Evolutionary conservation across 2,888 invertebrate species (phyloP), one percentile per base, ranked within the genome.

Genomic region (Autographa pulchrina): DNA sequence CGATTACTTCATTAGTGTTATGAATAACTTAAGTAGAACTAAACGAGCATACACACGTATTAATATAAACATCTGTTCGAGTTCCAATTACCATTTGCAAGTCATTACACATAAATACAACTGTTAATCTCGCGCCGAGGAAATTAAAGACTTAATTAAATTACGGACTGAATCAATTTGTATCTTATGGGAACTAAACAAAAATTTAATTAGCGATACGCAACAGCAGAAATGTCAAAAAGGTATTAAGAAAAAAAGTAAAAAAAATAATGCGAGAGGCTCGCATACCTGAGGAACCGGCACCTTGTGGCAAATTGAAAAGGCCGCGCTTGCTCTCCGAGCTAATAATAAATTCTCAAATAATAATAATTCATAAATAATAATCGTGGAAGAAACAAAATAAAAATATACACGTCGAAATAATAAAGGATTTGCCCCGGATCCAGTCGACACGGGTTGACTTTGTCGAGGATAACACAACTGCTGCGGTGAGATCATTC

Each of bases 351-450:
- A 93, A 94, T 93, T 92, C 92, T 90, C 94, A 94, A 95, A 96
- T 95, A 95, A 95, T 96, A 96, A 95, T 96, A 95, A 95, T 96
- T 94, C 94, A 95, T 95, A 96, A 94, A 95, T 96, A 96, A 96
- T 96, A 96, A 95, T 94, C 95, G 92, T 92, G 92, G 88, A 88
- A 87, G 92, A 92, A 91, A 92, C 90, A 93, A 95, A 95, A 95
- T 94, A 95, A 95, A 93, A 95, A 94, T 93, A 93, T 93, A 92
- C 94, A 94, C 93, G 92, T 93, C 93, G 92, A 94, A 94, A 96
- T 95, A 95, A 95, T 95, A 95, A 95, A 96, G 95, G 95, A 95
- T 95, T 95, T 92, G 88, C 80, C 75, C 85, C 82, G 82, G 88
- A 83, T 74, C 81, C 77, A 68, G 82, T 68, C 72, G 84, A 92